Percentiles rank a stretch among this genome's conserved stretches.
These are phyloP conservation scores for Pseudorhiza aurosa DNA, from an alignment of 30 jellyfish, hydroid and myxozoan species.

Conservation along the genomic window DNA sequence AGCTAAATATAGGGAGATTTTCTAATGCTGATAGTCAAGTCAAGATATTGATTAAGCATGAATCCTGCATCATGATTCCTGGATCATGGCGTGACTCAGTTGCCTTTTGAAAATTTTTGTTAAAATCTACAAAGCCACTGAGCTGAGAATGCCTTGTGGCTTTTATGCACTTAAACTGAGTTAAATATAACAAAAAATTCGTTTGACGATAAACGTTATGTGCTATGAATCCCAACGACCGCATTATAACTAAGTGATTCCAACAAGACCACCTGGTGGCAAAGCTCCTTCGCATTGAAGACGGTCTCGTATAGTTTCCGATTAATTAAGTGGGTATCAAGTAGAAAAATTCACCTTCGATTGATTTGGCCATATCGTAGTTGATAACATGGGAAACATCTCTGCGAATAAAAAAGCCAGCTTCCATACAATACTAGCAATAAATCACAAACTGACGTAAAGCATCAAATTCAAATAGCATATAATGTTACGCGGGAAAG, in stretches of 20 bases:
- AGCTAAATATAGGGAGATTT: too few species aligned
- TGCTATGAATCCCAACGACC: not conserved
- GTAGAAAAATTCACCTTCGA: slow-evolving; percentile 69
- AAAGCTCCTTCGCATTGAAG: not conserved
- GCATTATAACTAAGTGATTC: not conserved
- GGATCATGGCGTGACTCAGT: too few species aligned
- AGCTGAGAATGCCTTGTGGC: not conserved
- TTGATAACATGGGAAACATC: slow-evolving; percentile 97
- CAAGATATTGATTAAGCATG: too few species aligned
- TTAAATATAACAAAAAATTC: not conserved
- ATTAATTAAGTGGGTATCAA: not conserved
- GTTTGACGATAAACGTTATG: not conserved
- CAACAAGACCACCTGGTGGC: not conserved
- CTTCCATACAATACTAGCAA: too few species aligned
- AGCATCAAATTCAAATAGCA: too few species aligned
- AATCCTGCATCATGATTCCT: too few species aligned
- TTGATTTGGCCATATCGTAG: slow-evolving; percentile 96
- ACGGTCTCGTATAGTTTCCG: not conserved
- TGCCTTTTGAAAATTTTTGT: too few species aligned
- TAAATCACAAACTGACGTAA: too few species aligned
- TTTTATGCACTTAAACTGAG: not conserved
- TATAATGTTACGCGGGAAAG: too few species aligned
- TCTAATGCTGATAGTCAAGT: too few species aligned
- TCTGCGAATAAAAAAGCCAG: slow-evolving; percentile 60
- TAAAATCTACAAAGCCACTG: too few species aligned